A percentile compares a stretch with the other conserved stretches of the same genome.
These are phyloP conservation scores for Alsophila aescularia DNA, from an alignment of 2,888 invertebrate genomes.

Conservation along the genomic window DNA sequence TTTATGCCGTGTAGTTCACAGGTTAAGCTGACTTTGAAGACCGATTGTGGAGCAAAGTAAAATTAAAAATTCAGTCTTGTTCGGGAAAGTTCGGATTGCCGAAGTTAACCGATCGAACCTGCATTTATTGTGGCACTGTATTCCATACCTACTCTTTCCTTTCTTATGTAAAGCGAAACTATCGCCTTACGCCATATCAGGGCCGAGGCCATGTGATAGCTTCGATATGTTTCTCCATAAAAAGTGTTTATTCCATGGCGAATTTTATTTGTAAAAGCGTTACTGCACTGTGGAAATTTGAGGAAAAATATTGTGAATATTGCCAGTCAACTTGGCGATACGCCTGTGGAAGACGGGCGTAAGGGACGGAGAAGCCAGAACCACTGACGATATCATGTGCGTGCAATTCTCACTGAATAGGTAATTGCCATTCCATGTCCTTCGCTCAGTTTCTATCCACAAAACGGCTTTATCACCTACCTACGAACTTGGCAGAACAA, in stretches of 20 bases:
- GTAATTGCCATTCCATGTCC: no score
- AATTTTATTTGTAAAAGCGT: slow-evolving; percentile 1
- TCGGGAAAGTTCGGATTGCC: not conserved
- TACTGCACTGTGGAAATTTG: not conserved
- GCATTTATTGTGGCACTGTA: not conserved
- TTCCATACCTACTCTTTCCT: slow-evolving; percentile 1
- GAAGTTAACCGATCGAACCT: not conserved
- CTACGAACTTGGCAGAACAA: no score
- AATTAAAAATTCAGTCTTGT: not conserved
- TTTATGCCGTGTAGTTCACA: no score
- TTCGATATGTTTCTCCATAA: slow-evolving; percentile 68
- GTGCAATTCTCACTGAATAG: no score
- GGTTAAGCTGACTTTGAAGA: no score
- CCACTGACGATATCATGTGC: no score
- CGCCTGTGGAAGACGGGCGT: no score
- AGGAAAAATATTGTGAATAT: no score
- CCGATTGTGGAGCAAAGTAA: not conserved
- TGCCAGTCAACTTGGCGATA: no score
- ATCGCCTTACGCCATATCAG: slow-evolving; percentile 58
- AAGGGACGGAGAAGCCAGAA: no score
- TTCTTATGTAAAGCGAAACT: slow-evolving; percentile 48
- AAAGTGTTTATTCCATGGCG: slow-evolving; percentile 27
- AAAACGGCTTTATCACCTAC: no score
- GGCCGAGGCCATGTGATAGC: slow-evolving; percentile 57
- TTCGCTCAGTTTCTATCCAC: no score